Conservation (phyloP, 2,888 invertebrate genomes). For the Capitulum mitella region DNA sequence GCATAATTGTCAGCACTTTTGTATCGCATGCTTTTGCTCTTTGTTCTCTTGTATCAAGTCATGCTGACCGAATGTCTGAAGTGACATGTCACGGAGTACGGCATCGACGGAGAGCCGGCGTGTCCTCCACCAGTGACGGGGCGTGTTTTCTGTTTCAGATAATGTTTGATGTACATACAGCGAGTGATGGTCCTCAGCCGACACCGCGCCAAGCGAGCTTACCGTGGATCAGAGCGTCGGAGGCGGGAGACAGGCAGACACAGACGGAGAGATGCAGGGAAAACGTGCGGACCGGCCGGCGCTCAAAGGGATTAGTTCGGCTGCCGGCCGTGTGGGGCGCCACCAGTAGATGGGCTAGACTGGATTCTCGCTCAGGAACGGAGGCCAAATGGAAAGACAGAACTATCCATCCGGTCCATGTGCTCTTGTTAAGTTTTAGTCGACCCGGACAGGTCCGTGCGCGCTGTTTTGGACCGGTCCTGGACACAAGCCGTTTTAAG, state of each 20-base stretch:
- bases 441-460: not conserved
- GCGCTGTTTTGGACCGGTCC: not conserved
- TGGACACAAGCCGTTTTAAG: not conserved
- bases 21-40: no score
- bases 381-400: slow-evolving; percentile 6
- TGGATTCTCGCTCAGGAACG: slow-evolving; percentile 8
- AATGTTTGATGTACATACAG: slow-evolving; percentile 8
- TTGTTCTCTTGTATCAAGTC: no score
- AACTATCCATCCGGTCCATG: not conserved
- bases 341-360: slow-evolving; percentile 19
- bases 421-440: slow-evolving; percentile 4
- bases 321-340: not conserved
- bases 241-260: no score
- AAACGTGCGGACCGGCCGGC: not conserved
- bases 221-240: not conserved
- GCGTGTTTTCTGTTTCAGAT: not conserved
- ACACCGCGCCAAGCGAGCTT: not conserved
- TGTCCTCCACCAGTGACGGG: no score
- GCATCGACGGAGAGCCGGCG: no score
- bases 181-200: not conserved
- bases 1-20: no score
- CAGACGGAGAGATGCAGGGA: not conserved
- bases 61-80: no score
- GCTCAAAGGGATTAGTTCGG: slow-evolving; percentile 3
- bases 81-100: no score